Evolutionary conservation across 2,888 invertebrate species (phyloP).

Genomic region (Neoaliturus tenellus): DNA sequence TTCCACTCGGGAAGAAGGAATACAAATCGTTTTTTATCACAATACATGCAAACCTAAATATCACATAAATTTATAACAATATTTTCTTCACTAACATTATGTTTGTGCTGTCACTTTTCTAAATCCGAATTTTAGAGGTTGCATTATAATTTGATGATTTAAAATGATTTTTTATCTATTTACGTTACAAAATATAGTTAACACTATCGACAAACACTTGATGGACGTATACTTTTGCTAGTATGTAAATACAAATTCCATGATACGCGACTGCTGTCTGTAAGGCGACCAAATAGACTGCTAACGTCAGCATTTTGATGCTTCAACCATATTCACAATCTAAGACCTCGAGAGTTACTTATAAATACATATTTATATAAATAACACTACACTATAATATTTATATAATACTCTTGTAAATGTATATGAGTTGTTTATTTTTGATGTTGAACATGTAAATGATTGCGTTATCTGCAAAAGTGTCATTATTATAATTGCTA

Average conservation of each 20-base stretch:
- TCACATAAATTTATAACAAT: too few relatives aligned
- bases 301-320: neutral
- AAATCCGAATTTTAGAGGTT: too few relatives aligned
- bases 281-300: neutral
- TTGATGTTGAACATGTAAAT: conserved; percentile 13
- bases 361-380: conserved; percentile 1
- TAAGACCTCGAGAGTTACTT: neutral
- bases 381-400: conserved; percentile 15
- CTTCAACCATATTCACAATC: conserved; percentile 10
- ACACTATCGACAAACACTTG: neutral
- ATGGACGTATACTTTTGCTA: neutral
- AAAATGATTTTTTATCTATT: too few relatives aligned
- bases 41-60: too few relatives aligned
- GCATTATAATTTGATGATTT: too few relatives aligned
- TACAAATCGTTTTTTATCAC: too few relatives aligned
- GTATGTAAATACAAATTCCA: neutral
- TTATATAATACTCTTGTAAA: conserved; percentile 41
- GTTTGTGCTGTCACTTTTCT: too few relatives aligned
- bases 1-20: too few relatives aligned
- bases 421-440: conserved; percentile 42
- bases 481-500: neutral
- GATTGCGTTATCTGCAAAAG: neutral
- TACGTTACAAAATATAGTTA: neutral
- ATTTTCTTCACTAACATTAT: too few relatives aligned
- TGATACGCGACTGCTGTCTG: neutral